phyloP scores from a whole-genome alignment of 2,888 invertebrate genomes.

The Globia sparganii region DNA sequence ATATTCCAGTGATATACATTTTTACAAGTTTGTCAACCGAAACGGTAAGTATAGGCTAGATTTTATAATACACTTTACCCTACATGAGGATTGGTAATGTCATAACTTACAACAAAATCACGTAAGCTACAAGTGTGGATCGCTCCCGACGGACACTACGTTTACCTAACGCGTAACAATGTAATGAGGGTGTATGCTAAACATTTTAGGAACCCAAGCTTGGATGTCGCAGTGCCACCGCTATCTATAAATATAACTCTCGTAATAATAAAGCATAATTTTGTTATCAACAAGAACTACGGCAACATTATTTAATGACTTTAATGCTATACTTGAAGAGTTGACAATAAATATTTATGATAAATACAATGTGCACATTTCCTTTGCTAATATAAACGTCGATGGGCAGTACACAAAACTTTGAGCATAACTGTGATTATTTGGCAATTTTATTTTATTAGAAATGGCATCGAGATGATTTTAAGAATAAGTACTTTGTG shows the following conservation, averaged over 20 bases:
- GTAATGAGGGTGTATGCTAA: constrained; percentile 56
- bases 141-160: constrained; percentile 73
- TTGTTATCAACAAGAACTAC: constrained; percentile 87
- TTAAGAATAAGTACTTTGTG: constrained; percentile 81
- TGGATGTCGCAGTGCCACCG: constrained; percentile 77
- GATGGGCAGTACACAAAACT: constrained; percentile 72
- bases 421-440: constrained; percentile 82
- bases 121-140: constrained; percentile 80
- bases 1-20: constrained; percentile 83
- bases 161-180: constrained; percentile 58
- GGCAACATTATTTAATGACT: constrained; percentile 85
- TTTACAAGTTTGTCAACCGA: constrained; percentile 82
- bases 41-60: constrained; percentile 82
- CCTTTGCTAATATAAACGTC: constrained; percentile 69
- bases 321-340: constrained; percentile 83
- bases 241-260: constrained; percentile 87
- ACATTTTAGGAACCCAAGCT: constrained; percentile 81
- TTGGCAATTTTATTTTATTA: constrained; percentile 78
- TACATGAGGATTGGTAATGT: constrained; percentile 83
- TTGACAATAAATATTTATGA: constrained; percentile 81
- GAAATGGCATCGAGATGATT: constrained; percentile 68
- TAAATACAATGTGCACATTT: constrained; percentile 87
- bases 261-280: constrained; percentile 86
- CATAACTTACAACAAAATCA: constrained; percentile 82
- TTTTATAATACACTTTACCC: constrained; percentile 85